Evolutionary conservation across 2,797 vertebrate genomes (phyloP).

Genomic region (Liasis olivaceus): DNA sequence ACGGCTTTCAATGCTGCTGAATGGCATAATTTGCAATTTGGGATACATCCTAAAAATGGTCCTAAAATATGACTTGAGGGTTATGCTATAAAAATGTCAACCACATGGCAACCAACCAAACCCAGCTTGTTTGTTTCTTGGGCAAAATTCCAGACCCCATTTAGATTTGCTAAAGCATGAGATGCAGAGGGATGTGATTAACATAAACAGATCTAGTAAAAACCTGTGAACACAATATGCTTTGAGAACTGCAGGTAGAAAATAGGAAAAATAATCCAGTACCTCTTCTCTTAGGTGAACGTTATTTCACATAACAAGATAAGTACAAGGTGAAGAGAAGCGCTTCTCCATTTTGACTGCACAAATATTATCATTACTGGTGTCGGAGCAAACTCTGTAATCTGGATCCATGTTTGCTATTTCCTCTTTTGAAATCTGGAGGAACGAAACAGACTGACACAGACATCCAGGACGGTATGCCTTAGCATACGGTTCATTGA

Average conservation of each 20-base stretch:
- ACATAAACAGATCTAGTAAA: neutral
- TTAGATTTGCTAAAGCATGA: neutral
- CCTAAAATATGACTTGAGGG: neutral
- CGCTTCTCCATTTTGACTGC: neutral
- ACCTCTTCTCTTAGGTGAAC: neutral
- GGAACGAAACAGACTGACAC: neutral
- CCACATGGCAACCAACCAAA: neutral
- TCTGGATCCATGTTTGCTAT: neutral
- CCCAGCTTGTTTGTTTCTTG: neutral
- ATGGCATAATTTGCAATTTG: neutral
- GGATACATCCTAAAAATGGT: neutral
- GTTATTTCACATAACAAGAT: neutral
- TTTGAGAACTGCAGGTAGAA: neutral
- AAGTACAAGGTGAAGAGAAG: neutral
- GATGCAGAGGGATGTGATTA: neutral
- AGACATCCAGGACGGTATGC: neutral
- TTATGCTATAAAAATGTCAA: neutral
- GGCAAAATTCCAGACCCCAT: neutral
- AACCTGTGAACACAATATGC: neutral
- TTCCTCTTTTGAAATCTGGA: neutral
- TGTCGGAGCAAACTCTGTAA: neutral
- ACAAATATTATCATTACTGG: neutral
- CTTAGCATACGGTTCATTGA: slow-evolving; percentile 14
- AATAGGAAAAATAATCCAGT: neutral
- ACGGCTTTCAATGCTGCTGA: neutral